Conservation (phyloP, 2,797 vertebrate genomes). For the Rachycentron canadum region DNA sequence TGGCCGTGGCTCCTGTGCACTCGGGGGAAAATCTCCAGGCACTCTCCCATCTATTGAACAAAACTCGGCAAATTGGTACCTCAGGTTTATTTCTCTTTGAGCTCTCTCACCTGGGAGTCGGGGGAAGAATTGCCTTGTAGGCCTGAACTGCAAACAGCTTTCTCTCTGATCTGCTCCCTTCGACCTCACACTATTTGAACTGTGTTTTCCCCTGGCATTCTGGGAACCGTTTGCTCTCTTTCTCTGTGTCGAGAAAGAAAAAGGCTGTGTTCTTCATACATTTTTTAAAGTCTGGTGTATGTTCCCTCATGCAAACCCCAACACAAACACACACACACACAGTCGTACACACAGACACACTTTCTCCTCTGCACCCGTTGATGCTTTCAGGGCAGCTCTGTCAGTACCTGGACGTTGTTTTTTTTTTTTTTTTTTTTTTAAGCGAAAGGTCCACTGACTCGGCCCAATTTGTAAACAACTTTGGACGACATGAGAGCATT, state of each 20-base stretch:
- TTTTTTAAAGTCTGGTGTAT: conserved; percentile 87
- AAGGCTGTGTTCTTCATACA: conserved; percentile 88
- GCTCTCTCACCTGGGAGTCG: conserved; percentile 87
- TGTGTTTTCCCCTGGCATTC: conserved; percentile 87
- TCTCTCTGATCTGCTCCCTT: conserved; percentile 88
- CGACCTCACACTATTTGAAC: conserved; percentile 87
- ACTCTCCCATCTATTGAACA: conserved; percentile 87
- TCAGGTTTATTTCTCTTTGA: conserved; percentile 87
- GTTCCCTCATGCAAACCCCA: conserved; percentile 77
- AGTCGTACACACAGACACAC: conserved; percentile 47
- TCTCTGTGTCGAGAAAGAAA: conserved; percentile 85
- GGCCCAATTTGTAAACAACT: conserved; percentile 91
- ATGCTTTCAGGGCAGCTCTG: conserved; percentile 81
- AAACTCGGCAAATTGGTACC: conserved; percentile 92
- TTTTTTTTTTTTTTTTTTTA: conserved; percentile 48
- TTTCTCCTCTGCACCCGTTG: conserved; percentile 64
- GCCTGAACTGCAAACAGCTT: conserved; percentile 86
- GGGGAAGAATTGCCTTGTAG: conserved; percentile 88
- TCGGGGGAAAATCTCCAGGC: conserved; percentile 77
- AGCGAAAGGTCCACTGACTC: conserved; percentile 79
- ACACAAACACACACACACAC: conserved; percentile 69
- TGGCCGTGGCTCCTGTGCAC: conserved; percentile 70
- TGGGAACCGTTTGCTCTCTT: conserved; percentile 84
- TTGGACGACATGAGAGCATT: conserved; percentile 84
- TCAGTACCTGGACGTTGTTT: conserved; percentile 79